A percentile compares a stretch with the other conserved stretches of the same genome.
Conservation (phyloP, 2,113 vertebrate genomes). For the Strix aluco region DNA sequence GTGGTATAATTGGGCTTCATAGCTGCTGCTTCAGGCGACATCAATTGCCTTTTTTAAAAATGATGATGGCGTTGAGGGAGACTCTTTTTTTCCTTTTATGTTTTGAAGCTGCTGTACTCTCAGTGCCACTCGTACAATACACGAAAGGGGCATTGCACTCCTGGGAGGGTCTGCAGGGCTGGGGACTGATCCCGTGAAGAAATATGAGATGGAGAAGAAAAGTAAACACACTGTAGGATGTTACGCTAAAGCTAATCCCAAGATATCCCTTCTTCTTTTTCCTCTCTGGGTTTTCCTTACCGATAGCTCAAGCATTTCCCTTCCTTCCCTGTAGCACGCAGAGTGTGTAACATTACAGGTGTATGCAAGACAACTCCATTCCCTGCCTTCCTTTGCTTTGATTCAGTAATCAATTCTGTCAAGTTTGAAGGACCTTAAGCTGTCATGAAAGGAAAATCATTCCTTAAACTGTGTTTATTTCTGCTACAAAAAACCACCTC, state of each 20-base stretch:
- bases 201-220: slow-evolving; percentile 38
- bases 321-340: not conserved
- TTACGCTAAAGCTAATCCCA: slow-evolving; percentile 16
- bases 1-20: slow-evolving; percentile 71
- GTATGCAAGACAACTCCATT: not conserved
- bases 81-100: slow-evolving; percentile 66
- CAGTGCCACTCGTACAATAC: slow-evolving; percentile 32
- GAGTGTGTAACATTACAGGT: not conserved
- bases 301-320: not conserved
- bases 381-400: slow-evolving; percentile 25
- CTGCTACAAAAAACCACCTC: not conserved
- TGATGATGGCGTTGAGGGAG: slow-evolving; percentile 65
- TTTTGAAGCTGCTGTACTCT: slow-evolving; percentile 59
- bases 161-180: slow-evolving; percentile 41
- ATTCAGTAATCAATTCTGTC: slow-evolving; percentile 41
- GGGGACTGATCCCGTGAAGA: slow-evolving; percentile 48
- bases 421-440: slow-evolving; percentile 50
- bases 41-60: slow-evolving; percentile 75
- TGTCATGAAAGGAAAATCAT: slow-evolving; percentile 37
- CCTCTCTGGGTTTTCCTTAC: slow-evolving; percentile 15
- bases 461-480: slow-evolving; percentile 58
- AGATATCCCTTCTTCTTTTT: slow-evolving; percentile 20
- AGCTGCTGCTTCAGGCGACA: slow-evolving; percentile 66
- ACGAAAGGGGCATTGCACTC: slow-evolving; percentile 58
- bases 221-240: slow-evolving; percentile 5